Conservation (phyloP, 2,113 vertebrate genomes). For the Euleptes europaea region DNA sequence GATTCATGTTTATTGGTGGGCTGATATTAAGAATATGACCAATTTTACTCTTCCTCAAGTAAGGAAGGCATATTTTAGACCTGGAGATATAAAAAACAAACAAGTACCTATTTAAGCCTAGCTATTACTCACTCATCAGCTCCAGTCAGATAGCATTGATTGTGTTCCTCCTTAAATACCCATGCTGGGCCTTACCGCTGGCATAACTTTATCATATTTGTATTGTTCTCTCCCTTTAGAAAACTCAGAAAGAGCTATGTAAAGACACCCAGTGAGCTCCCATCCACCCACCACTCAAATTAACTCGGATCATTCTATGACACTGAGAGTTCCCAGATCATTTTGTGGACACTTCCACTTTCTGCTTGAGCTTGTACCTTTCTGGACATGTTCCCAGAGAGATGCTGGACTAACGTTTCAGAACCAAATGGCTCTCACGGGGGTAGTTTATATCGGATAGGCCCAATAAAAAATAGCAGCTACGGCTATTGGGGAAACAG, state of each 20-base stretch:
- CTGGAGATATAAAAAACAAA: conserved; percentile 71
- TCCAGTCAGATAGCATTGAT: not conserved
- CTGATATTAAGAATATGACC: conserved; percentile 96
- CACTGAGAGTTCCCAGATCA: not conserved
- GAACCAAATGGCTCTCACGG: not conserved
- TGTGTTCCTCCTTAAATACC: not conserved
- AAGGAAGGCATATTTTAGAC: conserved; percentile 92
- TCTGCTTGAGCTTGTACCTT: not conserved
- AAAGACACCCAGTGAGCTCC: not conserved
- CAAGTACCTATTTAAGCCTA: not conserved
- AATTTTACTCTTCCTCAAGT: conserved; percentile 87
- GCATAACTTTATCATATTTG: not conserved
- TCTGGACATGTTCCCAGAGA: not conserved
- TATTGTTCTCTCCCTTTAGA: not conserved
- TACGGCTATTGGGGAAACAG: not conserved
- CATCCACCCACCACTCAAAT: not conserved
- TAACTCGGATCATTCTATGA: not conserved
- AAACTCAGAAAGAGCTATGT: not conserved
- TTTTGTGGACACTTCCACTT: not conserved
- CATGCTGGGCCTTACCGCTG: not conserved
- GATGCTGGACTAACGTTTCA: not conserved
- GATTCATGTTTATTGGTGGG: conserved; percentile 94
- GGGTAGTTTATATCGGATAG: not conserved
- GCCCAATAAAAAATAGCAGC: not conserved
- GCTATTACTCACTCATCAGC: not conserved